Percentiles rank a stretch among this genome's conserved stretches.
phyloP scores from a whole-genome alignment of 2,888 invertebrate genomes.

The Melieria omissa region DNA sequence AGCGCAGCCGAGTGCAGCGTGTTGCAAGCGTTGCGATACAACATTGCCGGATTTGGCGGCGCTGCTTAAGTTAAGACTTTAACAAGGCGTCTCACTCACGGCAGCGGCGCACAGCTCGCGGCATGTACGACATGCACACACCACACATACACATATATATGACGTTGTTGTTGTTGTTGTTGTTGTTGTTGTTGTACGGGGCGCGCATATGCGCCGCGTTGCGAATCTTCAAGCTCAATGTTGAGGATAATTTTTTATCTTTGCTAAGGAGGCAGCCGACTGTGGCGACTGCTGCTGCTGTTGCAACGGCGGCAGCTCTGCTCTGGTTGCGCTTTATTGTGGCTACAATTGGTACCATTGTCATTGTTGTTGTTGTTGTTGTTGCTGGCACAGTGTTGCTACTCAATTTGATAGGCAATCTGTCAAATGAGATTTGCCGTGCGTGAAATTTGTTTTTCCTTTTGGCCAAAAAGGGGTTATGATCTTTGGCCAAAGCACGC shows the following conservation, averaged over 20 bases:
- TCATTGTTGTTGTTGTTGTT: slow-evolving; percentile 13
- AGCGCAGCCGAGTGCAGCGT: background rate
- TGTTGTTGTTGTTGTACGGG: too few species aligned
- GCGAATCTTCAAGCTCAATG: too few species aligned
- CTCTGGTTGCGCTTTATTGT: background rate
- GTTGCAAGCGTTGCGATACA: background rate
- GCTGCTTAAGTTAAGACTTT: slow-evolving; percentile 6
- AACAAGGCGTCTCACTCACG: slow-evolving; percentile 1
- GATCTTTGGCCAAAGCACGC: slow-evolving; percentile 24
- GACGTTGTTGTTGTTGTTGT: too few species aligned
- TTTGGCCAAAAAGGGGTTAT: slow-evolving; percentile 31
- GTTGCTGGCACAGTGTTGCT: slow-evolving; percentile 27
- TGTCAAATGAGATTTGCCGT: slow-evolving; percentile 45
- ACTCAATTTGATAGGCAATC: slow-evolving; percentile 43
- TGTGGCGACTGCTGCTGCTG: slow-evolving; percentile 40
- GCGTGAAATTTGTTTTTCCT: slow-evolving; percentile 39
- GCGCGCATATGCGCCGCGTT: too few species aligned
- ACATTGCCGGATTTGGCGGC: background rate
- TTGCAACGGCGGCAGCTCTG: background rate
- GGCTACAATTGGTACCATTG: background rate
- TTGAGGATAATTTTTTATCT: slow-evolving; percentile 9
- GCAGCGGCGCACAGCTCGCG: background rate
- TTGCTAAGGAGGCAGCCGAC: slow-evolving; percentile 33
- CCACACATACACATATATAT: too few species aligned
- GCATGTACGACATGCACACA: background rate